These are phyloP conservation scores for Festucalex cinctus DNA, from an alignment of 2,113 vertebrate species.

Conservation along the genomic window DNA sequence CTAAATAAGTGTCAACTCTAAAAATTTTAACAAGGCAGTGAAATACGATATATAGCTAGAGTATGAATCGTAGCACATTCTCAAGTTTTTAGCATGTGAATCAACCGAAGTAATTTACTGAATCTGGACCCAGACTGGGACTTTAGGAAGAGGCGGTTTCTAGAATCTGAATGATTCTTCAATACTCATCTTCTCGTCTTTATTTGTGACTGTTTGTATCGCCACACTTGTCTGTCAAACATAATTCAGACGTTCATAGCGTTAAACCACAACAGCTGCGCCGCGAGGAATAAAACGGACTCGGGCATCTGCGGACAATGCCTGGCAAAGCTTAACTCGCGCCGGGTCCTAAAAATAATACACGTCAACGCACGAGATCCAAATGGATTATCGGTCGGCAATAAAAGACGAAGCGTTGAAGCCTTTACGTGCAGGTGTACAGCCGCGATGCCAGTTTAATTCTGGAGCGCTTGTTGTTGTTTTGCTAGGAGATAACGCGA, in stretches of 20 bases:
- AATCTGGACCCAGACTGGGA: neutral
- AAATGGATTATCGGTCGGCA: constrained; percentile 15
- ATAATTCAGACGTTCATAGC: constrained; percentile 30
- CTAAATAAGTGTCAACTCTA: too few relatives aligned
- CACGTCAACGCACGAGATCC: constrained; percentile 13
- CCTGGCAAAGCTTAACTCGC: constrained; percentile 12
- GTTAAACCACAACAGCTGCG: constrained; percentile 35
- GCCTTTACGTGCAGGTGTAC: neutral
- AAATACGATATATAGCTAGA: too few relatives aligned
- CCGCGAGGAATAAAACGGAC: constrained; percentile 28
- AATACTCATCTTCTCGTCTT: neutral
- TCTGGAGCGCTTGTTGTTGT: neutral
- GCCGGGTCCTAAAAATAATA: constrained; percentile 48
- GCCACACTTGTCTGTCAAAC: constrained; percentile 19
- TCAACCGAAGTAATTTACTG: too few relatives aligned
- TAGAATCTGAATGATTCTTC: neutral
- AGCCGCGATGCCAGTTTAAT: neutral
- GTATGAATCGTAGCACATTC: too few relatives aligned
- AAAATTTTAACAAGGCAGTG: too few relatives aligned
- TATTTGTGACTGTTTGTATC: constrained; percentile 7
- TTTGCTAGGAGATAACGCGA: neutral
- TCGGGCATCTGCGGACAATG: constrained; percentile 25
- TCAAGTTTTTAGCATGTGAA: too few relatives aligned
- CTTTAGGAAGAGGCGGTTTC: neutral
- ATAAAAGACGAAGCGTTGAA: constrained; percentile 16